Evolutionary conservation across 2,797 vertebrate genomes (phyloP).

Genomic region (Stomatorhinus walkeri): DNA sequence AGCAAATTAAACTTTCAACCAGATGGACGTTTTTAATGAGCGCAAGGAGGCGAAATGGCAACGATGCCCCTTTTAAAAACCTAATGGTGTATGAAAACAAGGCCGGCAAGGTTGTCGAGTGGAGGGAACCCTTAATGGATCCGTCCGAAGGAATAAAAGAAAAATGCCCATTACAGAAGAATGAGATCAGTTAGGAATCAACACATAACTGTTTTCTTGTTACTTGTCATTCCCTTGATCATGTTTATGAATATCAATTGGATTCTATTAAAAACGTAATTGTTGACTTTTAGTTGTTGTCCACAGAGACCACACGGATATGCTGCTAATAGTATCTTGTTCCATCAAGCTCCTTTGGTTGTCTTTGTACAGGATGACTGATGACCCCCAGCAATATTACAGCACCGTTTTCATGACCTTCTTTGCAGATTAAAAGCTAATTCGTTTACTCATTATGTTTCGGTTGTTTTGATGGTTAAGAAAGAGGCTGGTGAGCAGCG

Average conservation of each 20-base stretch:
- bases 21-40: slow-evolving; percentile 4
- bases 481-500: background rate
- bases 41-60: background rate
- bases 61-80: background rate
- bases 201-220: background rate
- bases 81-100: slow-evolving; percentile 3
- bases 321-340: background rate
- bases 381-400: background rate
- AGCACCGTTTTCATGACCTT: background rate
- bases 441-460: background rate
- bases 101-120: background rate
- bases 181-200: background rate
- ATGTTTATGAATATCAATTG: background rate
- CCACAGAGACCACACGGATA: background rate
- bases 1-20: slow-evolving; percentile 8
- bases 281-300: background rate
- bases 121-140: background rate
- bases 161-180: background rate
- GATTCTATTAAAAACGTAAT: background rate
- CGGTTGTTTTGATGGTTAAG: background rate
- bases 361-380: background rate
- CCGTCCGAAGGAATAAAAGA: background rate
- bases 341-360: background rate
- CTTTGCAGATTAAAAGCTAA: background rate
- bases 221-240: background rate